Base-by-base conservation (phyloP, 2,113 vertebrate genomes). In the Maccullochella peelii region DNA sequence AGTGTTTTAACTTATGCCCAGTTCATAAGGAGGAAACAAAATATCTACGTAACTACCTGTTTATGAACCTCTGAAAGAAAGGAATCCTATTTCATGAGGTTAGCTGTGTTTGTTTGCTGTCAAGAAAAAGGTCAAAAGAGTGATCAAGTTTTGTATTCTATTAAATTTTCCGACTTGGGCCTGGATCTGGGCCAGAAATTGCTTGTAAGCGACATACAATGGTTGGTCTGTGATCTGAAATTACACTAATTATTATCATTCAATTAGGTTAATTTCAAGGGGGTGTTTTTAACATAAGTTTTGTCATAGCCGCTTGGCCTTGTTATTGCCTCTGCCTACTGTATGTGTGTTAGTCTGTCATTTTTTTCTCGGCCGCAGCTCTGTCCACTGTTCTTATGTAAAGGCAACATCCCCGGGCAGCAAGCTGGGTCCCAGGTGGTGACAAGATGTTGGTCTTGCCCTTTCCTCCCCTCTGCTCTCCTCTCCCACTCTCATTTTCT, bases 401-500 rank as follows among this genome's bases (percentile, higher is more conserved):
- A 92, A 93, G 80, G 84, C 91, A 89, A 90, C 79, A 88, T 92
- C 90, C 82, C 59, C 21, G 4, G 88, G 88, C 76, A 73, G 61
- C 77, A 23, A 77, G 55, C 82, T 76, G 73, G 59, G 69, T 92
- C 91, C 92, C 94, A 94, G 92, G 92, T 94, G 94, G 89, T 88
- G 75, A 87, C 88, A 94, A 93, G 85, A 93, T 94, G 91, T 90
- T 89, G 82, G 83, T 58, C 73, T 74, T 87, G 36, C 68, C 72
- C 82, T 83, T 83, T 77, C 74, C 59, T 70, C 62, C 42, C 54
- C 47, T 74, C 58, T 65, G 20, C 50, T 70, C 36, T 70, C 38
- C 69, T 42, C 59, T 52, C 57, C n/a, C 16, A 5, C 75, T 75
- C 68, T 83, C 25, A 55, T 65, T 72, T 66, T 58, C 33, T 25